phyloP scores from a whole-genome alignment of 2,888 invertebrate genomes.

The Nymphalis polychloros region DNA sequence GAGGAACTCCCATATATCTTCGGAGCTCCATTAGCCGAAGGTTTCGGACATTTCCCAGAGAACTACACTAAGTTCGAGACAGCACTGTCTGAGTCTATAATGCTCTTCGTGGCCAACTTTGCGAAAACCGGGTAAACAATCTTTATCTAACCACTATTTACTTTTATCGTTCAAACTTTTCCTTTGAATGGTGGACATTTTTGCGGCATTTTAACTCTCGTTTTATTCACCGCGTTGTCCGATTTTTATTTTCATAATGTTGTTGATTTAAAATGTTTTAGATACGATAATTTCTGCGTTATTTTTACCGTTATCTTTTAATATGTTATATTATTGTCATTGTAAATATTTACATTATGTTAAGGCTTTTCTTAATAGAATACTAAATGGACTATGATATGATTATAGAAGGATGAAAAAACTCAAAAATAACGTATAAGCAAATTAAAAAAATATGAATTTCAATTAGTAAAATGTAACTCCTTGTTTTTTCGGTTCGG shows the following conservation, averaged over 20 bases:
- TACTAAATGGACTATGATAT: no score
- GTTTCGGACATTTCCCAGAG: conserved; percentile 90
- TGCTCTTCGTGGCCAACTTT: conserved; percentile 93
- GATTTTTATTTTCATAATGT: conserved; percentile 3
- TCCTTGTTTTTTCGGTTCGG: no score
- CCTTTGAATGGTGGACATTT: conserved; percentile 6
- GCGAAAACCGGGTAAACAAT: conserved; percentile 87
- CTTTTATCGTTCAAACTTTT: conserved; percentile 24
- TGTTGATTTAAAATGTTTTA: neutral
- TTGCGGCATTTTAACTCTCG: neutral
- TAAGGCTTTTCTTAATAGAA: no score
- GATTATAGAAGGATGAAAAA: no score
- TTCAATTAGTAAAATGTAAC: no score
- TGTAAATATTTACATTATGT: no score
- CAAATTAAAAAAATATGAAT: no score
- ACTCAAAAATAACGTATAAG: no score
- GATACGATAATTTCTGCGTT: no score
- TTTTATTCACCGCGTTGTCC: neutral
- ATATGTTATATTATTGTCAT: neutral
- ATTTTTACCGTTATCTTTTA: neutral
- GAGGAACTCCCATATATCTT: conserved; percentile 95
- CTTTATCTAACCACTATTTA: conserved; percentile 13
- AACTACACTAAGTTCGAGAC: conserved; percentile 94
- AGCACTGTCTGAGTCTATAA: conserved; percentile 92
- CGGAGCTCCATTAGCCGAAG: conserved; percentile 93